These are phyloP conservation scores for Emmelina monodactyla DNA, from an alignment of 2,888 invertebrate genomes.

Conservation along the genomic window DNA sequence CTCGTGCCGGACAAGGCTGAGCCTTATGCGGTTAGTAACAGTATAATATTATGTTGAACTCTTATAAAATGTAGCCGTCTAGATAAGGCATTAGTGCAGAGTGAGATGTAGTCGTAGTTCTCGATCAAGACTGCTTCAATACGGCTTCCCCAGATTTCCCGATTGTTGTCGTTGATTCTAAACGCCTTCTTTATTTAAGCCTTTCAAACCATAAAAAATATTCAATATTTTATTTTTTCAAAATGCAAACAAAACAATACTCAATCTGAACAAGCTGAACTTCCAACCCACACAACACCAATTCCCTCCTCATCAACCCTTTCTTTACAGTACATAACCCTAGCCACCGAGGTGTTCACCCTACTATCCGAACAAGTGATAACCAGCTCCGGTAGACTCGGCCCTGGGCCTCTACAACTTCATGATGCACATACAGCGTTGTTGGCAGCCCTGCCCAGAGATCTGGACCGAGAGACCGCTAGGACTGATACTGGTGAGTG, in stretches of 20 bases:
- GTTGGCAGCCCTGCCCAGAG: conserved; percentile 87
- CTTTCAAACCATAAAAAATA: no score
- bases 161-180: no score
- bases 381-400: conserved; percentile 69
- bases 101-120: no score
- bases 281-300: no score
- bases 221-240: no score
- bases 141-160: no score
- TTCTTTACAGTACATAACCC: conserved; percentile 74
- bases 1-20: conserved; percentile 60
- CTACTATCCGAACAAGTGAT: conserved; percentile 85
- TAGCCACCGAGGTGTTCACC: conserved; percentile 87
- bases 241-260: no score
- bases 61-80: neutral
- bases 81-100: no score
- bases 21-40: conserved; percentile 50
- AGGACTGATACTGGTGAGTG: conserved; percentile 72
- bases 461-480: conserved; percentile 89
- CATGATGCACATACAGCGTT: conserved; percentile 90
- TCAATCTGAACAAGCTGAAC: no score
- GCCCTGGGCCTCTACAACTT: conserved; percentile 67
- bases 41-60: neutral
- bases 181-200: no score
- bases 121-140: no score
- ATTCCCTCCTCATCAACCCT: no score